Base-by-base conservation (phyloP, 2,797 vertebrate species). In the Cynopterus sphinx region DNA sequence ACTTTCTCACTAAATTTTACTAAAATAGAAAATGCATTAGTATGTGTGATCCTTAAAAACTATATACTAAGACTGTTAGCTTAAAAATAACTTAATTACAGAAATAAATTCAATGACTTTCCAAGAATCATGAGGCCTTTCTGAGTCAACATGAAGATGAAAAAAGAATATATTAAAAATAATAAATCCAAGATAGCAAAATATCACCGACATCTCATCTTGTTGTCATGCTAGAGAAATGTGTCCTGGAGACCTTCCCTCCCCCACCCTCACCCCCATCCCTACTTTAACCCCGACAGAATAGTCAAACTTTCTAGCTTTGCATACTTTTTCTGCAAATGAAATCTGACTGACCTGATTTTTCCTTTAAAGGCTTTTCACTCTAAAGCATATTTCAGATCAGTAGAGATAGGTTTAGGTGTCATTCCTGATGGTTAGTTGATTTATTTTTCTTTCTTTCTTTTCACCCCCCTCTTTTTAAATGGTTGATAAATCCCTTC, bases 401-500 rank as follows among this genome's bases (percentile, higher is more conserved):
- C 87, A 97, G 96, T n/a, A 98, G 96, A 98, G 98, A 86, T 63
- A 93, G 97, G 97, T 87, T 98, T 97, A 97, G 94, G 89, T 53
- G 1, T 96, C 95, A 93, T 97, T 98, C 87, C 31, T 94, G 89
- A 95, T 87, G 2, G 2, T 46, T 75, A 36, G 43, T 28, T 87
- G 61, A 84, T 94, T 96, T 79, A 86, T 90, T 95, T 85, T 41
- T 46, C 51, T 78, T 84, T 73, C 70, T 91, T 51, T 36, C n/a
- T 46, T 59, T 9, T 5, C 33, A 21, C 26, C 8, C 10, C 28
- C 17, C 5, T 39, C 49, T 79, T 77, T 91, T 86, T 73, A 96
- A 98, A 97, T 71, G 96, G 96, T 91, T 91, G 93, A 97, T 97
- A 98, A 97, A 98, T 95, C 78, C 95, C 98, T 98, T 98, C 98